Evolutionary conservation across 2,113 vertebrate genomes (phyloP), one percentile per base, ranked within the genome.

Genomic region (Brienomyrus brachyistius): DNA sequence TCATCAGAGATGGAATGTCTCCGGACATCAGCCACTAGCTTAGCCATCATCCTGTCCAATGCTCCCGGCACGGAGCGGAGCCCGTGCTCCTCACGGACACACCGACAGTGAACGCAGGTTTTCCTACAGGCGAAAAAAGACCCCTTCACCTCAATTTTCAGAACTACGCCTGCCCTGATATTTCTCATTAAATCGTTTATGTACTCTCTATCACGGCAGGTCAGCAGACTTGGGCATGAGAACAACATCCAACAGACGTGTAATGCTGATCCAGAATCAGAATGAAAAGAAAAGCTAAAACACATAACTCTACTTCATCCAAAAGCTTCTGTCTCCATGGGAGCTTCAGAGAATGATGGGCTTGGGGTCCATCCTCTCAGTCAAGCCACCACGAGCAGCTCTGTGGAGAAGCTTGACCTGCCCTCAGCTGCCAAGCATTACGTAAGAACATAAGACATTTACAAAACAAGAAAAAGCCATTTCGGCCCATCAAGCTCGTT

Each of bases 1-100:
- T 99, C 98, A 0, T 99, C 98, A 0, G 98, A 99, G 0, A 97
- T 98, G 93, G 98, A 99, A 92, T 97, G 98, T 92, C 97, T 95
- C 94, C 98, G 98, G 92, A 98, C 99, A n/a, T 96, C 97, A 0
- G 96, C 95, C 13, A 95, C 93, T 0, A 97, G 95, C 89, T 97
- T 98, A 91, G 54, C 94, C 94, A 91, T 94, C 91, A 92, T 92
- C 90, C 94, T 95, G 2, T 91, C 93, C 84, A 96, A 87, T 90
- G 95, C 93, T 85, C 94, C 90, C 48, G 93, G 94, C 85, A 94
- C 91, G 0, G 91, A 40, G 0, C 91, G 90, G 23, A 93, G 92
- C 0, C 93, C 94, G 1, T 95, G 95, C 82, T 95, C 95, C 89
- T 96, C 95, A 80, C 94, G 90, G 0, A 93, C 94, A 88, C 95